A percentile compares a stretch with the other conserved stretches of the same genome.
These are phyloP conservation scores for Nomia melanderi DNA, from an alignment of 1,140 invertebrate species.

Conservation along the genomic window DNA sequence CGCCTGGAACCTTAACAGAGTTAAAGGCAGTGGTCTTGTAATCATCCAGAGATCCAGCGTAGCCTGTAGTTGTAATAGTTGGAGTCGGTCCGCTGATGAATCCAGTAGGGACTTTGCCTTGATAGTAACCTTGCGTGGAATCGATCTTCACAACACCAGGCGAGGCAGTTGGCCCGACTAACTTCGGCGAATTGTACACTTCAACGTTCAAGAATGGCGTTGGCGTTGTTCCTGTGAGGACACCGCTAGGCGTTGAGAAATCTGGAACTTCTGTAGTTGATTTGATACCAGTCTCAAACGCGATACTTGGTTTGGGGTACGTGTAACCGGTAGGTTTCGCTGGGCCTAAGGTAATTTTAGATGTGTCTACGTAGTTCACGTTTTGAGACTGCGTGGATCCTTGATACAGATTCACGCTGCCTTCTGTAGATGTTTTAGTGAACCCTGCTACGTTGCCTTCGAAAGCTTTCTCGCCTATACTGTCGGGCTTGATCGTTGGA, in stretches of 20 bases:
- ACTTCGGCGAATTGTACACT: conserved; percentile 60
- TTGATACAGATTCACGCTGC: background rate
- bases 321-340: conserved; percentile 57
- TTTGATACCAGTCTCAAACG: conserved; percentile 47
- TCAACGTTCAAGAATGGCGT: conserved; percentile 62
- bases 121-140: background rate
- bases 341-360: conserved; percentile 30
- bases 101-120: background rate
- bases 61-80: conserved; percentile 60
- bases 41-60: conserved; percentile 61
- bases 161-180: conserved; percentile 11
- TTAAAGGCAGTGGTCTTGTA: conserved; percentile 66
- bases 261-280: conserved; percentile 16
- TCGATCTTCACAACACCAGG: conserved; percentile 31
- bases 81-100: conserved; percentile 39
- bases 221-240: conserved; percentile 59
- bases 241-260: background rate
- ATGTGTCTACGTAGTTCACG: conserved; percentile 14
- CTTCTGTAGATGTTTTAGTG: conserved; percentile 37
- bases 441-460: conserved; percentile 65
- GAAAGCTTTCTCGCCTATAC: conserved; percentile 76
- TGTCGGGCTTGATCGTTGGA: conserved; percentile 63
- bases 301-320: conserved; percentile 61
- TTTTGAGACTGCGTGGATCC: conserved; percentile 11
- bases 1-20: conserved; percentile 59